Evolutionary conservation across 2,797 vertebrate species (phyloP).

Genomic region (Cetoscarus ocellatus): DNA sequence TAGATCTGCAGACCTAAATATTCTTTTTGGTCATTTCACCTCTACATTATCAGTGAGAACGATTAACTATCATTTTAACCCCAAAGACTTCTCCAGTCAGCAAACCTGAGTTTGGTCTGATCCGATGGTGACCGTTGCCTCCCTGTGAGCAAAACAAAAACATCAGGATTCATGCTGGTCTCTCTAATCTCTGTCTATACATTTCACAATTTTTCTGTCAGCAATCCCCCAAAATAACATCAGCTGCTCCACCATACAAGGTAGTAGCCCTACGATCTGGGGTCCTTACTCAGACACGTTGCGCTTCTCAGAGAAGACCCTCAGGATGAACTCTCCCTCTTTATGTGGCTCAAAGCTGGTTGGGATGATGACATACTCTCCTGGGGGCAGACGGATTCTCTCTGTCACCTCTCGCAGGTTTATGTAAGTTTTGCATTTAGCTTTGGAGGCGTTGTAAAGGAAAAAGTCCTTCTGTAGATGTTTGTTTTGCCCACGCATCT

Average conservation of each 20-base stretch:
- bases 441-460: constrained; percentile 94
- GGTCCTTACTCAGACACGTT: constrained; percentile 94
- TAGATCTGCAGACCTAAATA: too few species aligned
- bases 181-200: background rate
- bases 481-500: constrained; percentile 92
- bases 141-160: constrained; percentile 78
- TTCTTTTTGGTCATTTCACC: background rate
- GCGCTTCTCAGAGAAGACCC: constrained; percentile 97
- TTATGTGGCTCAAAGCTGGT: constrained; percentile 93
- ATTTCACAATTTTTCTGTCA: constrained; percentile 7
- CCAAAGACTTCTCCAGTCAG: constrained; percentile 14
- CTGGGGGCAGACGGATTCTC: constrained; percentile 92
- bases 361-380: constrained; percentile 93
- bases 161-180: background rate
- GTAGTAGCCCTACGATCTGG: background rate
- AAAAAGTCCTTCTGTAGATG: constrained; percentile 97
- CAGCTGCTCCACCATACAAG: background rate
- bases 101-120: constrained; percentile 87
- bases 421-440: constrained; percentile 93
- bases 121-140: constrained; percentile 86
- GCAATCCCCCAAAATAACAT: background rate
- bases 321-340: constrained; percentile 96
- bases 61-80: background rate
- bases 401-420: constrained; percentile 96
- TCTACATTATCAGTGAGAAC: constrained; percentile 22